Evolutionary conservation across 2,888 invertebrate species (phyloP), one percentile per base, ranked within the genome.

Genomic region (Torymus auratus): DNA sequence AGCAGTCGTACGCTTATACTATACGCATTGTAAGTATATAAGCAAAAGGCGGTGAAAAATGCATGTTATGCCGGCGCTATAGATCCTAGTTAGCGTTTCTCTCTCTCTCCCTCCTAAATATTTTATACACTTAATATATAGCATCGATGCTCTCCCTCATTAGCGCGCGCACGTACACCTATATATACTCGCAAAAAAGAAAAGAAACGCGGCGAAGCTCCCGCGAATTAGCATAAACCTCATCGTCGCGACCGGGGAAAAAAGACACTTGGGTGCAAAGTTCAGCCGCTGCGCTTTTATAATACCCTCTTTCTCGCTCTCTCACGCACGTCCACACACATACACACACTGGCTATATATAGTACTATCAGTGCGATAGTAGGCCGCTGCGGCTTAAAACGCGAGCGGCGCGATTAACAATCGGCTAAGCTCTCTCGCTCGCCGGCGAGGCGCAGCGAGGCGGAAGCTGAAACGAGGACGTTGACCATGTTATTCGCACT

Each of bases 381-480:
- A 78, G 78, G 71, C 65, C 71, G 55, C 41, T 3, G 2, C 41
- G 61, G 20, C 67, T 61, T 56, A 68, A 61, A 78, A 73, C 28
- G 60, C 65, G 52, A 52, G 55, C 65, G 41, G 41, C 7, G 78
- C 72, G 78, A 78, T 78, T 78, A 78, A 67, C 78, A 78, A 78
- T 78, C 78, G 73, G 61, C 56, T 53, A 62, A 61, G 76, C 76
- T 64, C 64, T 41, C 52, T 50, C 60, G 0, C 56, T 17, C 52
- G 73, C 64, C 76, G 20, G 67, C 81, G 81, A 73, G 72, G 72
- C 62, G 71, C 60, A 68, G 73, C 83, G 81, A 84, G 83, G 79
- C 85, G 85, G 84, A 85, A 83, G 84, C 83, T 83, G 82, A 84
- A 85, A 84, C 82, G 84, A 77, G 84, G 84, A 85, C 85, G 82